Evolutionary conservation across 2,113 vertebrate species (phyloP).

Genomic region (Agapornis roseicollis): DNA sequence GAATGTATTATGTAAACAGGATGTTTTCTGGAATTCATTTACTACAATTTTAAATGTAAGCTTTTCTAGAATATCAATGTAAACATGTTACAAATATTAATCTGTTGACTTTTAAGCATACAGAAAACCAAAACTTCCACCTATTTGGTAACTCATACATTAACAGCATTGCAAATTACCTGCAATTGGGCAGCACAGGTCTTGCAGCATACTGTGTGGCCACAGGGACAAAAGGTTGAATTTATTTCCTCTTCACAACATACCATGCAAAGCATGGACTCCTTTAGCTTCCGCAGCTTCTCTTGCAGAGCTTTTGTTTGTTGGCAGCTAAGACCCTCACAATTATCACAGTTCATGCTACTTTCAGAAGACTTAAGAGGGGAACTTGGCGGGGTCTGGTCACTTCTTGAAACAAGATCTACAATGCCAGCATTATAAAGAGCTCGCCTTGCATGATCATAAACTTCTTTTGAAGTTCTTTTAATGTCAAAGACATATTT

Average conservation of each 20-base stretch:
- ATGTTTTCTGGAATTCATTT: not conserved
- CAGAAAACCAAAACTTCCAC: not conserved
- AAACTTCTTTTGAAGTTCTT: conserved; percentile 96
- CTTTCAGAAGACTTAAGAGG: conserved; percentile 76
- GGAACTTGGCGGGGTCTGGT: conserved; percentile 80
- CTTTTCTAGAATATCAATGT: not conserved
- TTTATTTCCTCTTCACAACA: conserved; percentile 97
- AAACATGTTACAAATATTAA: not conserved
- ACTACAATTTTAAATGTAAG: not conserved
- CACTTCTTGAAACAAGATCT: conserved; percentile 83
- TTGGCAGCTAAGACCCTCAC: conserved; percentile 84
- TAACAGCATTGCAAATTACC: conserved; percentile 71
- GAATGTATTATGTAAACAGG: not conserved
- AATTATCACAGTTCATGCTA: conserved; percentile 83
- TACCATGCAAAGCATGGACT: conserved; percentile 94
- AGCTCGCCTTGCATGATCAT: conserved; percentile 90
- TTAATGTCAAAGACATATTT: conserved; percentile 97
- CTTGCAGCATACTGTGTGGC: conserved; percentile 97
- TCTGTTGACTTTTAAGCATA: not conserved
- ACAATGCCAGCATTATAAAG: conserved; percentile 93
- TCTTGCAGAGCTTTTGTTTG: conserved; percentile 89
- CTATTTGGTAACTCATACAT: not conserved
- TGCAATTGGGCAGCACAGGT: conserved; percentile 89
- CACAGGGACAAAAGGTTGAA: conserved; percentile 95
- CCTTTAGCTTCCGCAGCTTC: conserved; percentile 87